A percentile compares a stretch with the other conserved stretches of the same genome.
Conservation (phyloP, 2,797 vertebrate species). For the Clamator glandarius region DNA sequence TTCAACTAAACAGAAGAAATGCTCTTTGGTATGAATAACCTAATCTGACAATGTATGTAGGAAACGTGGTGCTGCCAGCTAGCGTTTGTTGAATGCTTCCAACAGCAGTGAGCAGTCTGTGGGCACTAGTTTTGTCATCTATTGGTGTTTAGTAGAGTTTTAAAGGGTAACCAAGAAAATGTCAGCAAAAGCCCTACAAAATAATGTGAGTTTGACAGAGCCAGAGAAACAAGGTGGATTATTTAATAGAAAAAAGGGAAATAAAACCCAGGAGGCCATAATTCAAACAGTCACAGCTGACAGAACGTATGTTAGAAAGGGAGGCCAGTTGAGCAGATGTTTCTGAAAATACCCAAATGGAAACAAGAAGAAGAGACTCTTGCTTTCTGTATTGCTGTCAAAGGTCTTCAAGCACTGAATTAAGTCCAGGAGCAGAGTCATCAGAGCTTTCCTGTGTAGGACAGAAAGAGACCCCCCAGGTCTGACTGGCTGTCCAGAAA, state of each 20-base stretch:
- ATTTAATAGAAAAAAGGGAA: not conserved
- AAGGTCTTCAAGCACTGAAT: not conserved
- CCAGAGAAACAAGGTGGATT: not conserved
- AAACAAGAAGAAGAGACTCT: not conserved
- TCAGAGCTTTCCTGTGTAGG: not conserved
- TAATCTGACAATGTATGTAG: not conserved
- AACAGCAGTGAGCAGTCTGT: not conserved
- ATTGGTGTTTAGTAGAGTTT: not conserved
- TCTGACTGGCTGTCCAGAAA: not conserved
- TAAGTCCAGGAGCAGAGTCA: not conserved
- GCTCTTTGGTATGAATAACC: not conserved
- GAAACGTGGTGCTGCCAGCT: not conserved
- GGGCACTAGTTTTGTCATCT: not conserved
- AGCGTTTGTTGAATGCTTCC: not conserved
- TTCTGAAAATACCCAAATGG: not conserved
- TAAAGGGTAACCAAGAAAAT: not conserved
- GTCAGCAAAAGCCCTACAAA: not conserved
- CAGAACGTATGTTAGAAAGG: not conserved
- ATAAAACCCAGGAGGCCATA: not conserved
- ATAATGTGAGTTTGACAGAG: not conserved
- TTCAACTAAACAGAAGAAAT: slow-evolving; percentile 19
- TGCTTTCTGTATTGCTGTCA: not conserved
- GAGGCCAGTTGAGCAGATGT: not conserved
- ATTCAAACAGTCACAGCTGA: not conserved
- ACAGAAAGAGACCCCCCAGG: not conserved